Conservation (phyloP, 2,888 invertebrate species). For the Willowsia nigromaculata region DNA sequence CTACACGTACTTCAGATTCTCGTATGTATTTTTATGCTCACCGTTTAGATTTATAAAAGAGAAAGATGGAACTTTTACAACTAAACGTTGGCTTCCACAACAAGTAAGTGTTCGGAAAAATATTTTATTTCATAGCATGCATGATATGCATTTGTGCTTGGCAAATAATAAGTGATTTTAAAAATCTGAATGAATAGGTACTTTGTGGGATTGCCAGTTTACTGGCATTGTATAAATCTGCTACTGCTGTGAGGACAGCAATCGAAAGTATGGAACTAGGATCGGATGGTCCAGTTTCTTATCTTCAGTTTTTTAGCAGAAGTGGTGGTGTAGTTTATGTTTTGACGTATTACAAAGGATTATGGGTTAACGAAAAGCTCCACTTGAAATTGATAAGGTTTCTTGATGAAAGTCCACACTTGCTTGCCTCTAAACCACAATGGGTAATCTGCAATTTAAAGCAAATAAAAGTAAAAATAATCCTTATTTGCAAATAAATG, state of each 20-base stretch:
- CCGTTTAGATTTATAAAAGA: slow-evolving; percentile 6
- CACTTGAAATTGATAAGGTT: neutral
- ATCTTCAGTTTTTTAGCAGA: neutral
- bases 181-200: neutral
- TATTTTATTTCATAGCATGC: neutral
- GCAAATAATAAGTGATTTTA: too few species aligned
- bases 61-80: neutral
- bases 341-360: neutral
- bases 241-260: neutral
- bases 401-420: neutral
- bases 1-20: neutral
- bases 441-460: neutral
- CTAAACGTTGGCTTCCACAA: slow-evolving; percentile 15
- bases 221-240: neutral
- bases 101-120: neutral
- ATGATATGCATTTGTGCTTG: neutral
- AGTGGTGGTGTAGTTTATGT: neutral
- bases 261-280: neutral
- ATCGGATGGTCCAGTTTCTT: neutral
- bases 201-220: slow-evolving; percentile 19
- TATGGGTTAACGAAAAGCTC: neutral
- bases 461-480: neutral
- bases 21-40: neutral
- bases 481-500: neutral
- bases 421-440: neutral